phyloP scores from a whole-genome alignment of 2,888 invertebrate genomes.

The Proisotoma minuta region DNA sequence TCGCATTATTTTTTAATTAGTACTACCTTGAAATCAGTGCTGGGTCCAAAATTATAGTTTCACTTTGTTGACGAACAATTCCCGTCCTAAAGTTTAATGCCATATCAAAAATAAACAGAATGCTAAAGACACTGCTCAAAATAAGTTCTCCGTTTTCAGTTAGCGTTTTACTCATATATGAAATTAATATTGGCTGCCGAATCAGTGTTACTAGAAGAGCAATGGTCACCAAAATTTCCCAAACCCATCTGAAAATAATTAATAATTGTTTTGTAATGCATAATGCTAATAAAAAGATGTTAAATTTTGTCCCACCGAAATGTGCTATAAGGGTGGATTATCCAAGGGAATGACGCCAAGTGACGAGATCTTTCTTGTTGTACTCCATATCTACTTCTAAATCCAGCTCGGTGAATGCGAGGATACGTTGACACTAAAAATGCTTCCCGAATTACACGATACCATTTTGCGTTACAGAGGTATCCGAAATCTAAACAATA shows the following conservation, averaged over 20 bases:
- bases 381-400: constrained; percentile 29
- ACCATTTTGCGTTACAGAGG: constrained; percentile 13
- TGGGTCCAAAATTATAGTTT: constrained; percentile 29
- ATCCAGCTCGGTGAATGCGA: constrained; percentile 26
- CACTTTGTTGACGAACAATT: constrained; percentile 12
- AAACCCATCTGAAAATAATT: constrained; percentile 27
- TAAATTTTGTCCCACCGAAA: constrained; percentile 28
- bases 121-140: constrained; percentile 15
- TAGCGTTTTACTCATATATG: constrained; percentile 21
- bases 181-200: constrained; percentile 31
- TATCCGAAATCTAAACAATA: constrained; percentile 19
- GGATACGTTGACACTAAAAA: constrained; percentile 26
- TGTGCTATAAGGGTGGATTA: constrained; percentile 33
- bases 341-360: constrained; percentile 31
- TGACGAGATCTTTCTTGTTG: constrained; percentile 33
- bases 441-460: constrained; percentile 17
- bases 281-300: background rate
- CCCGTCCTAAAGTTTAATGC: constrained; percentile 37
- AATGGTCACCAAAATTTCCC: constrained; percentile 32
- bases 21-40: constrained; percentile 23
- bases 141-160: constrained; percentile 1
- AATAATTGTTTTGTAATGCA: too few relatives aligned
- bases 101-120: constrained; percentile 32
- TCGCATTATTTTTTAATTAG: too few relatives aligned
- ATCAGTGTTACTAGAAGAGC: constrained; percentile 25